A percentile compares a stretch with the other conserved stretches of the same genome.
These are phyloP conservation scores for Resseliella maxima DNA, from an alignment of 2,888 invertebrate genomes.

Conservation along the genomic window DNA sequence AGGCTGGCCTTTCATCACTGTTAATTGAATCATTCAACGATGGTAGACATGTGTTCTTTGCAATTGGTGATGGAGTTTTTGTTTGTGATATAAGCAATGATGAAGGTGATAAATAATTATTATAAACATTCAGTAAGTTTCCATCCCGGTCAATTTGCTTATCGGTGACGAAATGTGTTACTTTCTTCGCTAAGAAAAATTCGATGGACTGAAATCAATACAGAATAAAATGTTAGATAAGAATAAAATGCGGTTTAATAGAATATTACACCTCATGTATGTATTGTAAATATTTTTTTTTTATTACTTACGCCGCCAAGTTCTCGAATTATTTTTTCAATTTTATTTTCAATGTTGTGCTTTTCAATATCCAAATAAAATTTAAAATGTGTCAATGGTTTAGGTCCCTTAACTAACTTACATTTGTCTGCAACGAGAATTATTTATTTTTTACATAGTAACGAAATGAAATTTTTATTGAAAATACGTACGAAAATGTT, in stretches of 20 bases:
- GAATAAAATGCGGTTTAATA: neutral
- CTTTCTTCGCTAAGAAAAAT: conserved; percentile 65
- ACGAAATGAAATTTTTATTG: neutral
- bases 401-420: conserved; percentile 68
- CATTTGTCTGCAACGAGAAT: conserved; percentile 60
- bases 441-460: no score
- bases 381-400: conserved; percentile 75
- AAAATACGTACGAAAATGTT: conserved; percentile 56
- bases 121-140: neutral
- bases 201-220: conserved; percentile 62
- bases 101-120: conserved; percentile 56
- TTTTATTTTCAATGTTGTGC: conserved; percentile 73
- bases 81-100: conserved; percentile 62
- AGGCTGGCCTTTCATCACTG: conserved; percentile 55
- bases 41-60: conserved; percentile 58
- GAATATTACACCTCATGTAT: neutral
- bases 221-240: neutral
- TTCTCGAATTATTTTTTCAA: conserved; percentile 77
- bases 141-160: conserved; percentile 60
- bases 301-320: conserved; percentile 80
- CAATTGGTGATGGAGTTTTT: conserved; percentile 64
- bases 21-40: conserved; percentile 12
- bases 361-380: conserved; percentile 84
- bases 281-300: neutral
- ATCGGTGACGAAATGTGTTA: conserved; percentile 67